Conservation (phyloP, 1,140 invertebrate genomes). For the Atta texana region DNA sequence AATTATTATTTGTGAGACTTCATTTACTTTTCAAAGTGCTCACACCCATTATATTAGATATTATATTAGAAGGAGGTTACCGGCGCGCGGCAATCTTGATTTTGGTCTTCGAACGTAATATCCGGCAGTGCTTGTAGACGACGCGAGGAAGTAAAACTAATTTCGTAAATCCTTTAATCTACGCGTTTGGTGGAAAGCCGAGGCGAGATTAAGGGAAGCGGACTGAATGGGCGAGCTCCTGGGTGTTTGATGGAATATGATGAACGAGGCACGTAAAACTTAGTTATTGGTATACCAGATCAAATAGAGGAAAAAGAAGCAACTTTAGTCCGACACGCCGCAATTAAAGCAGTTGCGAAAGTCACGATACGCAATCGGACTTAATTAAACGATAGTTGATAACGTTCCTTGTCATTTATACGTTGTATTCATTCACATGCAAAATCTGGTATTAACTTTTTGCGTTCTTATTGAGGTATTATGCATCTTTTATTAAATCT, state of each 20-base stretch:
- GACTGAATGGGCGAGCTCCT: conserved; percentile 68
- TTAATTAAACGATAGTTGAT: conserved; percentile 48
- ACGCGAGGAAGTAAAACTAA: conserved; percentile 76
- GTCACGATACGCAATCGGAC: conserved; percentile 39
- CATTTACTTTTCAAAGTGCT: conserved; percentile 63
- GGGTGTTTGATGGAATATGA: conserved; percentile 81
- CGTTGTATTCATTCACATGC: neutral
- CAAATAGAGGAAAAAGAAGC: conserved; percentile 69
- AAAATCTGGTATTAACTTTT: neutral
- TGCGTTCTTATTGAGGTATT: neutral
- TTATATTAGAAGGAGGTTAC: conserved; percentile 55
- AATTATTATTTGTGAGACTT: conserved; percentile 62
- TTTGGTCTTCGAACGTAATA: conserved; percentile 71
- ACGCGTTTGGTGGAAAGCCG: conserved; percentile 71
- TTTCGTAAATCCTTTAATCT: conserved; percentile 79
- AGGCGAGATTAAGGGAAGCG: conserved; percentile 70
- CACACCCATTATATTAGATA: conserved; percentile 46
- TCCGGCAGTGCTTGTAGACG: conserved; percentile 69
- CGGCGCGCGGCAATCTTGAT: conserved; percentile 64
- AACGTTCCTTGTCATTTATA: conserved; percentile 11
- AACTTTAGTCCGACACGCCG: conserved; percentile 59
- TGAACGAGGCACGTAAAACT: conserved; percentile 79
- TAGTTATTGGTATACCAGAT: conserved; percentile 75
- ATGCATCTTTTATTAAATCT: conserved; percentile 47
- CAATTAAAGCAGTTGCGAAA: conserved; percentile 66